Base-by-base conservation (phyloP, 1,140 invertebrate genomes). In the Lepidostoma basale region DNA sequence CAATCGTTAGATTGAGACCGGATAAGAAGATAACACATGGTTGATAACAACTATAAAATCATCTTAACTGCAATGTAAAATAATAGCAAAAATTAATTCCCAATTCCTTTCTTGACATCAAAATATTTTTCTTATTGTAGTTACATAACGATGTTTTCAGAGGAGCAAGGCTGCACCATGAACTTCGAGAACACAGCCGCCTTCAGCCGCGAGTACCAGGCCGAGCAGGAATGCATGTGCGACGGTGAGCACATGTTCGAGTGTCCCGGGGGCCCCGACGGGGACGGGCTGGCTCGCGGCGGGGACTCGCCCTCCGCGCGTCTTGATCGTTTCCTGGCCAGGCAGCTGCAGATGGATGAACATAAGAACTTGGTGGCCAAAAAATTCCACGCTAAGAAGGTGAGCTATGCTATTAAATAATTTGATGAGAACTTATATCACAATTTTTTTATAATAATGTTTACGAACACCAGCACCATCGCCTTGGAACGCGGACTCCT, bases 181-280 rank as follows among this genome's bases (percentile, higher is more conserved):
- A 63, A 67, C 26, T 98, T 99, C 76, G 95, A 97, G 74, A 99
- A 99, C 78, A 95, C 94, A 0, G 97, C 97, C 0, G 90, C 92
- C 0, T 99, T 97, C 82, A 98, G 96, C 76, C 88, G 96, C 0
- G 89, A 96, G 71, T 98, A 96, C 79, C 97, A 99, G 80, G 89
- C 90, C 2, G 84, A 90, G 0, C 96, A 98, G 77, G 92, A 97
- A 60, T 99, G 97, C 77, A 96, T 98, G 87, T 99, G 98, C 73
- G 98, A 99, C 77, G 90, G 89, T 1, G 98, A 99, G 76, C 98
- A 99, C 81, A 99, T 99, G 97, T 93, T 98, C 76, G 91, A 94
- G 77, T 99, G 96, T 78, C 86, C 91, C 0, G 81, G 77, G 20
- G 74, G 76, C 14, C 76, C 76, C 6, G 74, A 73, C n/a, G 75